phyloP scores from a whole-genome alignment of 2,888 invertebrate genomes.

The Falcaria lacertinaria region DNA sequence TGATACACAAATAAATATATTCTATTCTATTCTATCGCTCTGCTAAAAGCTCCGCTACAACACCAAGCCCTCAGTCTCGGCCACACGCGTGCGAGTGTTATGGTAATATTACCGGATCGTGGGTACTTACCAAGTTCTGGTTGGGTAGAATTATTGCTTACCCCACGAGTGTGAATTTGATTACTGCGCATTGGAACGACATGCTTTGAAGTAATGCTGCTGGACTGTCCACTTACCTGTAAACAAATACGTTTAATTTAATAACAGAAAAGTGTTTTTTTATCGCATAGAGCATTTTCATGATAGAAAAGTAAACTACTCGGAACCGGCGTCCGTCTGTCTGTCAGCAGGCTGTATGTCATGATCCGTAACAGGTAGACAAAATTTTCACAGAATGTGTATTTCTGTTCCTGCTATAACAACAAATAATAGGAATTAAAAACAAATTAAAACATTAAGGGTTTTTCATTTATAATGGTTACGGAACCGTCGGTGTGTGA shows the following conservation, averaged over 20 bases:
- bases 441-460: too few relatives aligned
- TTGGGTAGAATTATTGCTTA: slow-evolving; percentile 14
- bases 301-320: too few relatives aligned
- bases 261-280: too few relatives aligned
- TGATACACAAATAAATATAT: not conserved
- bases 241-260: not conserved
- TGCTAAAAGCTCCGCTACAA: not conserved
- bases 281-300: too few relatives aligned
- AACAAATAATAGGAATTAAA: too few relatives aligned
- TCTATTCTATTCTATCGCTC: not conserved
- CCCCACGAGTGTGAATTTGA: slow-evolving; percentile 7
- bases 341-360: too few relatives aligned
- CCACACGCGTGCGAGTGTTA: slow-evolving; percentile 17
- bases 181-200: slow-evolving; percentile 2
- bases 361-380: too few relatives aligned
- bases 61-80: slow-evolving; percentile 6
- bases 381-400: too few relatives aligned
- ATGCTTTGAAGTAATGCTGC: not conserved
- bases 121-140: slow-evolving; percentile 7
- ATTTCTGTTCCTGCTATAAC: too few relatives aligned
- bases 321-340: too few relatives aligned
- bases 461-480: too few relatives aligned
- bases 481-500: too few relatives aligned
- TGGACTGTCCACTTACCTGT: not conserved
- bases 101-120: slow-evolving; percentile 24